These are phyloP conservation scores for Acanthisitta chloris DNA, from an alignment of 2,113 vertebrate genomes.

Conservation along the genomic window DNA sequence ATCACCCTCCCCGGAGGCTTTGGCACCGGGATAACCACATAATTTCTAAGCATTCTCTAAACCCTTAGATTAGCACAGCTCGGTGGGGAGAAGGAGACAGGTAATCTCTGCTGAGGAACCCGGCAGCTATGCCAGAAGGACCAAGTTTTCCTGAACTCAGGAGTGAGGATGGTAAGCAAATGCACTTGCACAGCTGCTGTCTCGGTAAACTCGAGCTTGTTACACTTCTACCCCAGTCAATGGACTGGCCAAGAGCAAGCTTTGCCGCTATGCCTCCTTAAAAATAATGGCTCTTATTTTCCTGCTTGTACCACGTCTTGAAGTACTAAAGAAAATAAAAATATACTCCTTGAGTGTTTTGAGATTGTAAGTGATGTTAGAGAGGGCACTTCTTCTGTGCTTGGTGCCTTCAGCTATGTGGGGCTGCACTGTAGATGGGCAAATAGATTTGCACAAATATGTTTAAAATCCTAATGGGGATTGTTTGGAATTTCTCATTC, in stretches of 20 bases:
- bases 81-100: not conserved
- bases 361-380: not conserved
- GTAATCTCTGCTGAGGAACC: not conserved
- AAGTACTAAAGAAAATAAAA: not conserved
- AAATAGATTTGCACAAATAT: not conserved
- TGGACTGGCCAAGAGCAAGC: not conserved
- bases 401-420: not conserved
- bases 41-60: not conserved
- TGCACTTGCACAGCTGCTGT: not conserved
- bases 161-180: not conserved
- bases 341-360: not conserved
- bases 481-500: not conserved
- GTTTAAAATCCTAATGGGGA: not conserved
- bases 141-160: not conserved
- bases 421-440: not conserved
- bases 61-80: not conserved
- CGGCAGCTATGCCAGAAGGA: not conserved
- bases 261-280: not conserved
- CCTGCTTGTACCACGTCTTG: not conserved
- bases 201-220: accelerated
- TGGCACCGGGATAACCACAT: not conserved
- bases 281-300: not conserved
- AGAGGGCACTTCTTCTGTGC: not conserved
- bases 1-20: not conserved
- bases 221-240: not conserved